A percentile compares a stretch with the other conserved stretches of the same genome.
phyloP scores from a whole-genome alignment of 53 echinoderm and acorn worm species.

The Crossaster papposus region DNA sequence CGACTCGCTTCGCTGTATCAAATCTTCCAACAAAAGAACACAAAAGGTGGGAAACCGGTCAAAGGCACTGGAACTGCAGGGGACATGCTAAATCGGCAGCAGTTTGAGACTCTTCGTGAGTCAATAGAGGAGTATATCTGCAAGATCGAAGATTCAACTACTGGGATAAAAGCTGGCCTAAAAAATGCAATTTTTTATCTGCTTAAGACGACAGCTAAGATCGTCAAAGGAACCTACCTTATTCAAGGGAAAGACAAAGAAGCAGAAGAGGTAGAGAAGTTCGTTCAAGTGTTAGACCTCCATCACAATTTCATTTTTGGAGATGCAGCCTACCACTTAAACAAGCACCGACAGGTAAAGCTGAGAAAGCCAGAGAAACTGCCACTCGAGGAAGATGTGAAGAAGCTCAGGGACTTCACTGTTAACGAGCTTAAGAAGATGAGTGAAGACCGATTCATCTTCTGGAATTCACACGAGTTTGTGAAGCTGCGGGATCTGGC shows the following conservation, averaged over 20 bases:
- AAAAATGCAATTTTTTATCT: too few relatives aligned
- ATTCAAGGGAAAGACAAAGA: constrained; percentile 27
- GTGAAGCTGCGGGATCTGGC: constrained; percentile 39
- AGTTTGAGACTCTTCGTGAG: background rate
- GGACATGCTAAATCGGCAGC: background rate
- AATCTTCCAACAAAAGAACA: background rate
- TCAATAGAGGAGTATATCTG: background rate
- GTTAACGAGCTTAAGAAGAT: constrained; percentile 6
- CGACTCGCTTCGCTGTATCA: constrained; percentile 28
- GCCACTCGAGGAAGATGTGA: too few relatives aligned
- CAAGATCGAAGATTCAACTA: background rate
- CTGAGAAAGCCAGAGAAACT: constrained; percentile 42
- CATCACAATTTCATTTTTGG: constrained; percentile 53
- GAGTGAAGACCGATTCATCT: background rate
- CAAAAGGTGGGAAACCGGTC: background rate
- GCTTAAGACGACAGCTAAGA: background rate
- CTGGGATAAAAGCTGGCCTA: too few relatives aligned
- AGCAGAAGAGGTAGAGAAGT: constrained; percentile 9
- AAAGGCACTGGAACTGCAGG: background rate
- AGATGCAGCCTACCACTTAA: constrained; percentile 31
- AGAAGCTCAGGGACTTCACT: constrained; percentile 5
- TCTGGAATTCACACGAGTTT: background rate
- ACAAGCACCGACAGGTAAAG: constrained; percentile 31
- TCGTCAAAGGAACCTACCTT: constrained; percentile 1
- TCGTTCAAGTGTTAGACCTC: constrained; percentile 19